Conservation (phyloP, 1,140 invertebrate genomes). For the Forficula auricularia region DNA sequence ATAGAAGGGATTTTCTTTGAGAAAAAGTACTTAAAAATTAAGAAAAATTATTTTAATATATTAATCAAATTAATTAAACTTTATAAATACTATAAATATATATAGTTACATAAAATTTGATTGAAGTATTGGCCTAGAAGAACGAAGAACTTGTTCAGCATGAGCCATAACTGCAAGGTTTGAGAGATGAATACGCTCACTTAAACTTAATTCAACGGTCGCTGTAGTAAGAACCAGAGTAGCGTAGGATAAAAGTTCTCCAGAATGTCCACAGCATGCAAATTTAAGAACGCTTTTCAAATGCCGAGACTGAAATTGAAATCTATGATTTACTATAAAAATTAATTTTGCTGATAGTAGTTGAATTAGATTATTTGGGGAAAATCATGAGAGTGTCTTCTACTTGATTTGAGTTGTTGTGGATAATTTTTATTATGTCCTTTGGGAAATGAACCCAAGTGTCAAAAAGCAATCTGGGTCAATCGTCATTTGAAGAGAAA, state of each 20-base stretch:
- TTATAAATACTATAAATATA: not conserved
- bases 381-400: too few relatives aligned
- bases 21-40: constrained; percentile 37
- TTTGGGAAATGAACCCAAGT: too few relatives aligned
- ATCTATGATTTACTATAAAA: not conserved
- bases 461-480: too few relatives aligned
- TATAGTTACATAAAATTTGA: constrained; percentile 33
- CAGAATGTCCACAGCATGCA: constrained; percentile 47
- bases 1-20: constrained; percentile 47
- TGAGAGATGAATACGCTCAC: constrained; percentile 45
- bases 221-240: constrained; percentile 35
- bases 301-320: constrained; percentile 35
- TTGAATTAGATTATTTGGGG: too few relatives aligned
- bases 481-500: too few relatives aligned
- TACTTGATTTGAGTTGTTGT: too few relatives aligned
- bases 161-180: constrained; percentile 49
- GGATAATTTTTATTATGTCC: too few relatives aligned
- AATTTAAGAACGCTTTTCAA: constrained; percentile 54
- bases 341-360: too few relatives aligned
- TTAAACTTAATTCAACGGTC: constrained; percentile 35
- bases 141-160: constrained; percentile 38
- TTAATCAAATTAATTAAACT: constrained; percentile 5
- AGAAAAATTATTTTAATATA: constrained; percentile 9
- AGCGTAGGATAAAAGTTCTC: constrained; percentile 44
- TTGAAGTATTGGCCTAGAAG: constrained; percentile 5